A percentile compares a stretch with the other conserved stretches of the same genome.
phyloP scores from a whole-genome alignment of 2,113 vertebrate genomes.

The Stomatorhinus ivindoensis region DNA sequence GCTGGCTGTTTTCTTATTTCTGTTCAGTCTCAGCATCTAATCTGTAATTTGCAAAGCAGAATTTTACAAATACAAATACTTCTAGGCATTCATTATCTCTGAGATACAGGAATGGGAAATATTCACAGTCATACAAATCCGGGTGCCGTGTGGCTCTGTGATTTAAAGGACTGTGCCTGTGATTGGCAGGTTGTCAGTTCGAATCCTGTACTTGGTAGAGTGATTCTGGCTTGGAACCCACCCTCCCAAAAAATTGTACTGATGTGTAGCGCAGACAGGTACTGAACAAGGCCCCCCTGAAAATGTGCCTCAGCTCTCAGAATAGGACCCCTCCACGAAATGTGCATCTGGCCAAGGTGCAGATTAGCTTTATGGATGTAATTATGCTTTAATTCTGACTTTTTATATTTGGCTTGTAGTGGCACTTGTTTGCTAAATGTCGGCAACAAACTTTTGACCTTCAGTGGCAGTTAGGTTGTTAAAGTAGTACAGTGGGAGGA shows the following conservation, averaged over 20 bases:
- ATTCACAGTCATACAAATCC: not conserved
- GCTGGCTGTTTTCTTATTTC: not conserved
- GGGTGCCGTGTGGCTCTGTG: not conserved
- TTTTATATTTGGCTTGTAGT: not conserved
- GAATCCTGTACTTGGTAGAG: not conserved
- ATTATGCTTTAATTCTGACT: not conserved
- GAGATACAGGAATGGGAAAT: not conserved
- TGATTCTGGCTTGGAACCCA: not conserved
- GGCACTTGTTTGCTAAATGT: not conserved
- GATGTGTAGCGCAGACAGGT: not conserved
- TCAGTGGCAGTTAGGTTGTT: not conserved
- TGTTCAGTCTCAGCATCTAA: not conserved
- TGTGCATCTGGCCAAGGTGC: not conserved
- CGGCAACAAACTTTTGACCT: not conserved
- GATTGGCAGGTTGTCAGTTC: not conserved
- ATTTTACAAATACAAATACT: not conserved
- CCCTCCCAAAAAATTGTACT: not conserved
- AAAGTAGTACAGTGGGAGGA: not conserved
- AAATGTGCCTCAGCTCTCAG: not conserved
- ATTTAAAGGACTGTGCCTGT: not conserved
- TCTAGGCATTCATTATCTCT: not conserved
- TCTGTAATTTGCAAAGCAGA: not conserved
- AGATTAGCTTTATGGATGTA: not conserved
- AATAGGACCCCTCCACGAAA: not conserved
- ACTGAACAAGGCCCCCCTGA: not conserved